These are phyloP conservation scores for Arvicanthis niloticus DNA, from an alignment of 2,113 vertebrate species.

Conservation along the genomic window DNA sequence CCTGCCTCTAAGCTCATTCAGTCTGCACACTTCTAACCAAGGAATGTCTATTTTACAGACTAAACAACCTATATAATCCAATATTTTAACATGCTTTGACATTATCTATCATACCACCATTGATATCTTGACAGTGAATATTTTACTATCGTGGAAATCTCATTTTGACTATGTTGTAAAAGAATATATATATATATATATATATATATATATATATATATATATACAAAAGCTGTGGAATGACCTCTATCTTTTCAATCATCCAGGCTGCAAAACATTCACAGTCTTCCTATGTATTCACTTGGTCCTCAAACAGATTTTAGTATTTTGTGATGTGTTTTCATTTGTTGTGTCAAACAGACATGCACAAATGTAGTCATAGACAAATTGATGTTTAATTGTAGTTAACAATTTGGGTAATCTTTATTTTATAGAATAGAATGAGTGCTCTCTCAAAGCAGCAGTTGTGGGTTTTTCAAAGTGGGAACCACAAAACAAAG, in stretches of 20 bases:
- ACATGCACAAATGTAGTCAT: background rate
- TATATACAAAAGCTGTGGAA: background rate
- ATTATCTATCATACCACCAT: background rate
- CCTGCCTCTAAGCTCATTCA: background rate
- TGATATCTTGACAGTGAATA: background rate
- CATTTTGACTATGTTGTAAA: no score
- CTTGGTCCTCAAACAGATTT: background rate
- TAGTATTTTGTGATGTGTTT: background rate
- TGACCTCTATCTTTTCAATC: background rate
- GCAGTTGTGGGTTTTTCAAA: background rate
- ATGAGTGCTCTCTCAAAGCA: background rate
- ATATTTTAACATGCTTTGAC: background rate
- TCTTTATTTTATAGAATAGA: background rate
- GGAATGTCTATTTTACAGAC: background rate
- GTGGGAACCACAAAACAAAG: no score
- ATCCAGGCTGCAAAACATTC: no score
- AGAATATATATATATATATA: no score
- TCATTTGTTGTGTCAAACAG: background rate
- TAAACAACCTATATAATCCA: background rate
- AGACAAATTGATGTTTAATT: background rate
- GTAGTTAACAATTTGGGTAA: background rate
- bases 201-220: no score
- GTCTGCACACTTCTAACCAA: background rate
- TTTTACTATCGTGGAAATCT: no score
- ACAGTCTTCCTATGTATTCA: background rate